A percentile compares a stretch with the other conserved stretches of the same genome.
Evolutionary conservation across 2,888 invertebrate genomes (phyloP).

Genomic region (Ommatoiulus sabulosus): DNA sequence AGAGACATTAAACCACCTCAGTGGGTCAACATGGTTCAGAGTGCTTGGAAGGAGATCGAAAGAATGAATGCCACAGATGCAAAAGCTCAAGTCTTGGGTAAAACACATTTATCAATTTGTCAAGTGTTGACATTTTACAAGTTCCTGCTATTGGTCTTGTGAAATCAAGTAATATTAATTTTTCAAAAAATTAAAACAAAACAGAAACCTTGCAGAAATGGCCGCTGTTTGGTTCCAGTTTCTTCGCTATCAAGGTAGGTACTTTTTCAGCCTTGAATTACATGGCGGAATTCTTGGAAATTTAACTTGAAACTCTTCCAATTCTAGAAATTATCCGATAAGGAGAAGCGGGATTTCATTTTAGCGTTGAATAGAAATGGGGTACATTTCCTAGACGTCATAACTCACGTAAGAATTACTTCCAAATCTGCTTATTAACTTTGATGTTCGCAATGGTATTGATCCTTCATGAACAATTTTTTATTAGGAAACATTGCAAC

Average conservation of each 20-base stretch:
- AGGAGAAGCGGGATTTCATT: conserved; percentile 86
- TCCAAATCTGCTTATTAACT: not conserved
- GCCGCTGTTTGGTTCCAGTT: conserved; percentile 97
- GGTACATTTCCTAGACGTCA: conserved; percentile 91
- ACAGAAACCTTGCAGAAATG: conserved; percentile 90
- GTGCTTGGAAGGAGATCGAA: conserved; percentile 87
- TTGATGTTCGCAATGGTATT: not conserved
- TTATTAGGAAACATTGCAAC: conserved; percentile 84
- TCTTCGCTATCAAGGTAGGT: conserved; percentile 86
- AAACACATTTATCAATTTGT: not conserved
- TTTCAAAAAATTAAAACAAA: not conserved
- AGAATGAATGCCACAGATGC: conserved; percentile 82
- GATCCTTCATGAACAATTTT: not conserved
- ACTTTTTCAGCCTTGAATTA: not conserved
- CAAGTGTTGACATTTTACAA: not conserved
- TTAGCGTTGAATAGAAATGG: conserved; percentile 93
- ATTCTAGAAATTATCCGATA: conserved; percentile 68
- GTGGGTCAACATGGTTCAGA: conserved; percentile 90
- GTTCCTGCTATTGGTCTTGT: not conserved
- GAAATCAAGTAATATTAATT: conserved; percentile 51
- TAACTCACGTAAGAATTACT: conserved; percentile 79
- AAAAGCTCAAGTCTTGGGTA: conserved; percentile 79
- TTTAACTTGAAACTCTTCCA: not conserved
- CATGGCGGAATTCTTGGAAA: not conserved
- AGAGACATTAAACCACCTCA: conserved; percentile 88